A percentile compares a stretch with the other conserved stretches of the same genome.
Conservation (phyloP, 64 coral and sea anemone genomes). For the Montipora efflorescens region DNA sequence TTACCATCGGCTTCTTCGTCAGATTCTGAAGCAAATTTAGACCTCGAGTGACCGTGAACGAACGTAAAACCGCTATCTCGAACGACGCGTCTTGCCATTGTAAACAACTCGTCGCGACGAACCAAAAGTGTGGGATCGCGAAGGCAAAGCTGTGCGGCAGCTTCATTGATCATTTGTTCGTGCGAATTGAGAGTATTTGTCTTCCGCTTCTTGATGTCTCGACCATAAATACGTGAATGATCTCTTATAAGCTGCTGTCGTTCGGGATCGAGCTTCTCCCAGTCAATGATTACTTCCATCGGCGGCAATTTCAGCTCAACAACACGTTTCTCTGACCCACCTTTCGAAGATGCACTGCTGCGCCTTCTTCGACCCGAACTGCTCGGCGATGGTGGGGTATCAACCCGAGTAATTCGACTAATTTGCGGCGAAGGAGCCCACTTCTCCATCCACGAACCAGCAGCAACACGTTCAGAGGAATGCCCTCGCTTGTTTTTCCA, state of each 20-base stretch:
- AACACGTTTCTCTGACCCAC: constrained; percentile 78
- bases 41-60: constrained; percentile 98
- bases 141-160: constrained; percentile 97
- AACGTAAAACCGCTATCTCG: constrained; percentile 98
- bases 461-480: background rate
- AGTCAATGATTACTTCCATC: constrained; percentile 99
- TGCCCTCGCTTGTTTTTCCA: constrained; percentile 86
- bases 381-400: constrained; percentile 19
- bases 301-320: constrained; percentile 98
- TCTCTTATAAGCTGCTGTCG: constrained; percentile 97
- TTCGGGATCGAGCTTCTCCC: constrained; percentile 97
- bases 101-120: constrained; percentile 97
- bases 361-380: constrained; percentile 62
- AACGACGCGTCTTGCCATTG: constrained; percentile 95
- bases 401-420: constrained; percentile 50
- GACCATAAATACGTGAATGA: constrained; percentile 96
- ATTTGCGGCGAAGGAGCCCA: constrained; percentile 82
- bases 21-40: constrained; percentile 81
- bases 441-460: constrained; percentile 89
- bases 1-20: constrained; percentile 68
- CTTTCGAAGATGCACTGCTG: constrained; percentile 59
- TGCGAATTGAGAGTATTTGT: constrained; percentile 86
- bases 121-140: constrained; percentile 97
- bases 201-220: constrained; percentile 98
- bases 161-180: constrained; percentile 99